phyloP scores from a whole-genome alignment of 2,888 invertebrate species.

The Nipponacmea schrenckii region DNA sequence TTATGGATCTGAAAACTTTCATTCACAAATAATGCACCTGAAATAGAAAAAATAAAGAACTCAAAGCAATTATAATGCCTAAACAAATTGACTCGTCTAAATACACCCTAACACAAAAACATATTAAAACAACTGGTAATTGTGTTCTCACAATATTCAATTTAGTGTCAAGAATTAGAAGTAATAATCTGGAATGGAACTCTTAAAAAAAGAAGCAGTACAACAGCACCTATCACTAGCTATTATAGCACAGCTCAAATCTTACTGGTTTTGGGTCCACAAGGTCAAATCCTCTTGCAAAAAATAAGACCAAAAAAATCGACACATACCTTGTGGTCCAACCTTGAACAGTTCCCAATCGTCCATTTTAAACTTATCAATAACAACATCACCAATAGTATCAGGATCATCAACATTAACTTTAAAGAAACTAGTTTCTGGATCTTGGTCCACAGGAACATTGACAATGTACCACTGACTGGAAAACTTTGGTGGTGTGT shows the following conservation, averaged over 20 bases:
- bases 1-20: not conserved
- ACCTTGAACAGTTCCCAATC: slow-evolving; percentile 34
- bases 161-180: too few species aligned
- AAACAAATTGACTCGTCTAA: too few species aligned
- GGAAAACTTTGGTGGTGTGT: slow-evolving; percentile 90
- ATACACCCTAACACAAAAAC: too few species aligned
- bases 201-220: too few species aligned
- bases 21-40: too few species aligned
- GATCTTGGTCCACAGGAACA: slow-evolving; percentile 83
- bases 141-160: too few species aligned
- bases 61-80: too few species aligned
- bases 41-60: too few species aligned
- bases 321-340: slow-evolving; percentile 17
- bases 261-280: not conserved
- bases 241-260: too few species aligned
- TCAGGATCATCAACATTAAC: slow-evolving; percentile 70
- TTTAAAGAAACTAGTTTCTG: slow-evolving; percentile 83
- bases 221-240: too few species aligned
- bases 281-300: not conserved
- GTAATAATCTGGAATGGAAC: too few species aligned
- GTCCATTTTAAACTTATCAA: slow-evolving; percentile 36
- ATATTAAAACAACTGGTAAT: too few species aligned
- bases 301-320: not conserved
- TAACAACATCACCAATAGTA: slow-evolving; percentile 38
- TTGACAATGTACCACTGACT: slow-evolving; percentile 90